Evolutionary conservation across 2,888 invertebrate genomes (phyloP), one percentile per base, ranked within the genome.

Genomic region (Polyploca ridens): DNA sequence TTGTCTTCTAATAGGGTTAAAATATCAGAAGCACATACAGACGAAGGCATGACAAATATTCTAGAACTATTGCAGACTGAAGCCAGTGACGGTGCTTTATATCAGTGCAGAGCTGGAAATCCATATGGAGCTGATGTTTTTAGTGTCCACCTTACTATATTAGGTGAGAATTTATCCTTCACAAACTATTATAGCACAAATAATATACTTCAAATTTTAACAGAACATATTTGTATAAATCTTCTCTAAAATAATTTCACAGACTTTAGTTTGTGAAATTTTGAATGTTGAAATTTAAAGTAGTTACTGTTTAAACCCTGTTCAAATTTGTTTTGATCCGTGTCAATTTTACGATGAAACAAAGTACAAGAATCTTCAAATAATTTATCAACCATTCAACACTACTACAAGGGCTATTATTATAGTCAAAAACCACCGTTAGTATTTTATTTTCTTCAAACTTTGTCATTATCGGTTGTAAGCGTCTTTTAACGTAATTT

Each of bases 101-200:
- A 94, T 67, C 92, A 94, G 67, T 94, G 94, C 66, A 86, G 92
- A 72, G 94, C 94, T 27, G 92, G 92, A 0, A 94, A 94, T 65
- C 93, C 94, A 0, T 94, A 87, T 63, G 94, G 94, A 57, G 93
- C 93, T 19, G 93, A 93, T 49, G 86, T 91, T 2, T 93, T 85
- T 66, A 91, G 84, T 54, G 90, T 93, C 0, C 75, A 89, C 64
- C 86, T 94, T 13, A 92, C 86, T 66, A 94, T 94, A 77, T 76
- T 94, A 66, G 94, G 94, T 94, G 77, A 84, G 79, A 62, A 2
- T 5, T 16, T 38, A 13, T 13, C 4, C 1, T 35, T 6, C 33
- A 33, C 33, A 27, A 8, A 58, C 58, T 33, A 16, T 27, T 2
- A 27, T 27, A 57, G 16, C 11, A 19, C 19, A 57, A n/a, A 11